Base-by-base conservation (phyloP, 2,888 invertebrate species). In the Alsophila aescularia region DNA sequence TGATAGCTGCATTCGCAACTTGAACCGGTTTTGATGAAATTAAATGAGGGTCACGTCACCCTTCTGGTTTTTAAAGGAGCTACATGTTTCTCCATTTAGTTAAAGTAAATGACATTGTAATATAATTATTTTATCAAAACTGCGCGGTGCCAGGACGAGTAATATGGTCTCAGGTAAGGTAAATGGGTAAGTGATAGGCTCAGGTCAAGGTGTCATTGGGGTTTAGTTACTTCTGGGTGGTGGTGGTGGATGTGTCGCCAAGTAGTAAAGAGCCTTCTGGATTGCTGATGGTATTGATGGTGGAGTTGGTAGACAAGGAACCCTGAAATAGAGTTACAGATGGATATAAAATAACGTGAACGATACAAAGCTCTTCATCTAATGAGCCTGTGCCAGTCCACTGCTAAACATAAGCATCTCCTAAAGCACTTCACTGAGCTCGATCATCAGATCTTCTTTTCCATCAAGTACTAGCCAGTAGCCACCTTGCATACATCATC, bases 261-360 rank as follows among this genome's bases (percentile, higher is more conserved):
- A 90, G 83, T 93, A 95, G 72, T 95, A 95, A 34, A 96, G 85
- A 24, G 95, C 95, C 81, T 94, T 95, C 77, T 95, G 95, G 66
- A 96, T 96, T 79, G 94, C 95, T 75, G 94, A 94, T 52, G 95
- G 95, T 58, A 94, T 94, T 61, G 96, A 95, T 10, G 96, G 95
- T 9, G 96, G 94, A 9, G 95, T 95, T 5, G 96, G 96, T 60
- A 96, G 81, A 87, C 96, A 96, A 16, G 93, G n/a, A 94, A 13
- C 96, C 96, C 88, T 93, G 87, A n/a, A 83, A 82, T n/a, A n/a
- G n/a, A n/a, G n/a, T n/a, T n/a, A n/a, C n/a, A n/a, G n/a, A n/a
- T n/a, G n/a, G n/a, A n/a, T n/a, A n/a, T n/a, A n/a, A n/a, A n/a
- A n/a, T n/a, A n/a, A n/a, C n/a, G n/a, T n/a, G n/a, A n/a, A n/a